Conservation (phyloP, 2,797 vertebrate genomes). For the Dallia pectoralis region DNA sequence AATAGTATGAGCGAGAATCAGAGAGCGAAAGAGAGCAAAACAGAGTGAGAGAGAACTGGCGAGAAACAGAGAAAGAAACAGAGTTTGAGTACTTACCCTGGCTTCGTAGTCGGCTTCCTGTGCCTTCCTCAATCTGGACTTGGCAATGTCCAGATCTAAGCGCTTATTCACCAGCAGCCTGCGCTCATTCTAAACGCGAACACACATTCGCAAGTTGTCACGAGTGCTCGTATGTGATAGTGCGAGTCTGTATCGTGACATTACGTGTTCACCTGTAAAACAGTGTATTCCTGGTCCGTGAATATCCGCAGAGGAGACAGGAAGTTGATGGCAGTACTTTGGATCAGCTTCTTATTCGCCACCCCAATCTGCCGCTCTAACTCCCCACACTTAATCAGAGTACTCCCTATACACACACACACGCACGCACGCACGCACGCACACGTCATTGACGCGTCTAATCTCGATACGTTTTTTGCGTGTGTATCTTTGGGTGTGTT, state of each 20-base stretch:
- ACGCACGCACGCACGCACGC: conserved; percentile 16
- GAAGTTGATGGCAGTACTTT: conserved; percentile 91
- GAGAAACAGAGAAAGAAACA: too few relatives aligned
- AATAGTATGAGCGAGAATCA: background rate
- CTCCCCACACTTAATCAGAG: conserved; percentile 91
- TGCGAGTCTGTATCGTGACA: background rate
- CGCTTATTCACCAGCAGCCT: conserved; percentile 93
- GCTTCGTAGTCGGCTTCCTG: conserved; percentile 85
- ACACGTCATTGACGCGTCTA: conserved; percentile 8
- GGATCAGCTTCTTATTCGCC: conserved; percentile 89
- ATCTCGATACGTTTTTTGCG: background rate
- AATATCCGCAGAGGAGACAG: conserved; percentile 91
- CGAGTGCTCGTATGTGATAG: background rate
- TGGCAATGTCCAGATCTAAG: conserved; percentile 94
- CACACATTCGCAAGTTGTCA: background rate
- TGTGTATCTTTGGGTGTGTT: background rate
- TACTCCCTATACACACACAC: conserved; percentile 77
- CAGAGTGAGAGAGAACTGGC: too few relatives aligned
- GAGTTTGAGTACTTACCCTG: conserved; percentile 85
- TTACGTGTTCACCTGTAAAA: conserved; percentile 82
- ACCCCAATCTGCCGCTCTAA: conserved; percentile 88
- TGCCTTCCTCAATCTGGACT: conserved; percentile 89
- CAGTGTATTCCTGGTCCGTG: conserved; percentile 89
- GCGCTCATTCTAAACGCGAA: conserved; percentile 84
- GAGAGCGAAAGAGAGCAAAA: too few relatives aligned